phyloP scores from a whole-genome alignment of 2,888 invertebrate genomes.

The Pherbina coryleti region DNA sequence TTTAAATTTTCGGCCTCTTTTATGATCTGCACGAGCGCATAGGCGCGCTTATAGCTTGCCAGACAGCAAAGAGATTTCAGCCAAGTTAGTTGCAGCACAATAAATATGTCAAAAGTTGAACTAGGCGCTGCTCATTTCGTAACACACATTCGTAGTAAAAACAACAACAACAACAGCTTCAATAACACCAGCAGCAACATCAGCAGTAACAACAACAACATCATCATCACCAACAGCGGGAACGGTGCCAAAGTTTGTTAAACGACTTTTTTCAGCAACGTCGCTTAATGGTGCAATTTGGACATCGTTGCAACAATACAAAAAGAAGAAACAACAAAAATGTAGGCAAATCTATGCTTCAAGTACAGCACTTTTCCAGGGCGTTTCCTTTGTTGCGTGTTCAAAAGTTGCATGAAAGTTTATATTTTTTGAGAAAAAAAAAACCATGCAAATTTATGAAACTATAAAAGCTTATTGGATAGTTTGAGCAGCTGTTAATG shows the following conservation, averaged over 20 bases:
- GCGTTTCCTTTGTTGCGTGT: neutral
- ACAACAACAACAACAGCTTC: neutral
- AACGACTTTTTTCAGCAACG: neutral
- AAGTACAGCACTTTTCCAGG: neutral
- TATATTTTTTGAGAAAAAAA: too few species aligned
- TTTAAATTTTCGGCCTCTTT: constrained; percentile 7
- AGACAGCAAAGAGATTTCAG: neutral
- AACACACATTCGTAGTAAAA: neutral
- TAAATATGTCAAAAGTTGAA: constrained; percentile 3
- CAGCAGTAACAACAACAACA: neutral
- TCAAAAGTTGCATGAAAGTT: too few species aligned
- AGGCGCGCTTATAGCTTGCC: neutral
- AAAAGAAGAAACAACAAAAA: neutral
- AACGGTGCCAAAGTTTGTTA: constrained; percentile 5
- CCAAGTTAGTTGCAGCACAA: neutral
- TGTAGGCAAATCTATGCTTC: neutral
- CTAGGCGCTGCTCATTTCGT: neutral
- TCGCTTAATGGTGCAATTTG: neutral
- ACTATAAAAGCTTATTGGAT: too few species aligned
- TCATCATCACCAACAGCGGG: neutral
- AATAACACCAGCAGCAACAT: neutral
- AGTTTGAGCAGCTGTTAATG: too few species aligned
- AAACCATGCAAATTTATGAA: too few species aligned
- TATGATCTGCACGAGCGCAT: neutral
- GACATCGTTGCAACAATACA: neutral